Evolutionary conservation across 2,797 vertebrate species (phyloP), one percentile per base, ranked within the genome.

Genomic region (Otus scops): DNA sequence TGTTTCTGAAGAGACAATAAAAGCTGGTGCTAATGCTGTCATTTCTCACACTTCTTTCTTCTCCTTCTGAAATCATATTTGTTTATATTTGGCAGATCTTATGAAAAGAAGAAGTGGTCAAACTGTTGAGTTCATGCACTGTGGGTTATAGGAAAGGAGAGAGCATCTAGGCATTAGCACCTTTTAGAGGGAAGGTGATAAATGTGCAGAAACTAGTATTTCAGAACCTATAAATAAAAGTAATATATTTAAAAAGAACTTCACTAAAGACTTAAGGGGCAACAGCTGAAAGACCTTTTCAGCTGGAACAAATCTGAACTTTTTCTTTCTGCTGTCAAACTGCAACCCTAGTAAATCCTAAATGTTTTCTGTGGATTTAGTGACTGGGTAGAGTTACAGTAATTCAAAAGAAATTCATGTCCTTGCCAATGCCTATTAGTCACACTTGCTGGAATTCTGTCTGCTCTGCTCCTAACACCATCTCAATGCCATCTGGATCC

Each of bases 241-340:
- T 30, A 65, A 91, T 86, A 13, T 57, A 54, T 93, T 93, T 41
- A 4, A 85, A 88, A 82, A 78, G 64, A 86, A 28, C 56, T 39
- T 73, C 50, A 23, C 48, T 77, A 1, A 88, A 93, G 73, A 89
- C 80, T 90, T 76, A 90, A 96, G 97, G 88, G 88, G 85, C 77
- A 70, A 56, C 69, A 88, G 89, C 93, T 85, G 85, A 95, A 95
- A 83, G 87, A 78, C 57, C 73, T 93, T 95, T 88, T 96, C 80
- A 94, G 4, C 93, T 83, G 93, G 96, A 98, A 97, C 97, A 96
- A 97, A 96, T 96, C 96, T 90, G 89, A 95, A 94, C 76, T 92
- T 91, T 68, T 71, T 70, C 85, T 88, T 79, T 93, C 82, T 88
- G 51, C 92, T 91, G 92, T 96, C 94, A 84, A 13, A n/a, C 74